These are phyloP conservation scores for Astropecten irregularis DNA, from an alignment of 53 echinoderm and acorn worm species.

Conservation along the genomic window DNA sequence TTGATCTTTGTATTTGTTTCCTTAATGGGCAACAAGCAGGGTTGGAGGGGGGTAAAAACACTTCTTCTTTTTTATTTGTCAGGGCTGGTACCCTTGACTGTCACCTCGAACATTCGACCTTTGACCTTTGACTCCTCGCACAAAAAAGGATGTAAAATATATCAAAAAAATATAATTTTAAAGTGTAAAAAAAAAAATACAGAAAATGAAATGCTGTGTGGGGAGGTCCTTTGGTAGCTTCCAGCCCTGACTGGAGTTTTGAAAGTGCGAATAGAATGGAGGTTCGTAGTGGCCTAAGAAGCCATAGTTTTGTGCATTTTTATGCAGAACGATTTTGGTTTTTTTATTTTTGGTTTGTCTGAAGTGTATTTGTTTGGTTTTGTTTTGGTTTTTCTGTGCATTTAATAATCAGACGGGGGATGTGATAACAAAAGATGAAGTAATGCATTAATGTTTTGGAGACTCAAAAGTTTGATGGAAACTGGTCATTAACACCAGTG, in stretches of 20 bases:
- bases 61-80: no score
- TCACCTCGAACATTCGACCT: background rate
- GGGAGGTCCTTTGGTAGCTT: background rate
- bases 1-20: slow-evolving; percentile 5
- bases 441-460: background rate
- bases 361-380: slow-evolving; percentile 7
- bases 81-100: slow-evolving; percentile 43
- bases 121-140: slow-evolving; percentile 16
- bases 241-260: background rate
- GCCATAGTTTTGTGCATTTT: background rate
- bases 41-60: no score
- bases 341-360: background rate
- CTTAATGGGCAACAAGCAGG: slow-evolving; percentile 10
- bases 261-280: slow-evolving; percentile 25
- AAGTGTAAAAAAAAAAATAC: slow-evolving; percentile 21
- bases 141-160: slow-evolving; percentile 3
- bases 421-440: background rate
- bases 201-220: slow-evolving; percentile 5
- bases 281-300: background rate
- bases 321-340: background rate
- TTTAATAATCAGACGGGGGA: background rate
- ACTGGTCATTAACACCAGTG: no score
- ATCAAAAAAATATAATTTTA: slow-evolving; percentile 29
- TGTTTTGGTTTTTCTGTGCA: background rate
- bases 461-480: background rate